phyloP scores from a whole-genome alignment of 2,113 vertebrate species.

The Lates calcarifer region DNA sequence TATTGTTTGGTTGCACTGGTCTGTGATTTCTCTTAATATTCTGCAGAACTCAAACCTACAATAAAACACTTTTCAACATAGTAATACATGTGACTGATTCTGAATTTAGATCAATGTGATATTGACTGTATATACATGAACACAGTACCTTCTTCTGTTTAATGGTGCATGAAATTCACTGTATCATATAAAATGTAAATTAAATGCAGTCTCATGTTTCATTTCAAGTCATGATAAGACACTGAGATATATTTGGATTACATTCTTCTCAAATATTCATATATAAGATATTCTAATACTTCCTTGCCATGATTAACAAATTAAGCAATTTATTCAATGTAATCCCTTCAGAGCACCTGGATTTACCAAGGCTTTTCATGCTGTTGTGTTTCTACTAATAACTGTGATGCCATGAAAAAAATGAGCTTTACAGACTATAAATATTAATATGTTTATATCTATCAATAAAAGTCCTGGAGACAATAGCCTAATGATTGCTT shows the following conservation, averaged over 20 bases:
- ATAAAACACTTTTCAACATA: background rate
- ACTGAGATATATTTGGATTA: background rate
- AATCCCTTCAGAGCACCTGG: slow-evolving; percentile 34
- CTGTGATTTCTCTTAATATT: background rate
- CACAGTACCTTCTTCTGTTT: background rate
- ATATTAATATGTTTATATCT: slow-evolving; percentile 8
- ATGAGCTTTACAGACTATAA: slow-evolving; percentile 19
- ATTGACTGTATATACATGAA: background rate
- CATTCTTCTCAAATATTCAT: background rate
- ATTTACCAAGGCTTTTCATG: background rate
- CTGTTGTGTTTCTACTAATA: slow-evolving; percentile 35
- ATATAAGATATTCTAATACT: background rate
- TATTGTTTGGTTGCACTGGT: slow-evolving; percentile 5
- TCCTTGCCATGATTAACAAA: slow-evolving; percentile 13
- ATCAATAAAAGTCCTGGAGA: slow-evolving; percentile 23
- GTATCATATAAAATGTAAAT: background rate
- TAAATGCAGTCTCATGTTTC: background rate
- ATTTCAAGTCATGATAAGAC: background rate
- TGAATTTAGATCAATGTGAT: background rate
- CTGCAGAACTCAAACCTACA: background rate
- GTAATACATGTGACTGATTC: background rate
- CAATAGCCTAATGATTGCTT: background rate
- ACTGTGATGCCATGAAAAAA: slow-evolving; percentile 21
- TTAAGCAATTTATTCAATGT: slow-evolving; percentile 7
- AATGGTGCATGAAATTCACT: background rate